These are phyloP conservation scores for Dendrolimus kikuchii DNA, from an alignment of 1,140 invertebrate genomes.

Conservation along the genomic window DNA sequence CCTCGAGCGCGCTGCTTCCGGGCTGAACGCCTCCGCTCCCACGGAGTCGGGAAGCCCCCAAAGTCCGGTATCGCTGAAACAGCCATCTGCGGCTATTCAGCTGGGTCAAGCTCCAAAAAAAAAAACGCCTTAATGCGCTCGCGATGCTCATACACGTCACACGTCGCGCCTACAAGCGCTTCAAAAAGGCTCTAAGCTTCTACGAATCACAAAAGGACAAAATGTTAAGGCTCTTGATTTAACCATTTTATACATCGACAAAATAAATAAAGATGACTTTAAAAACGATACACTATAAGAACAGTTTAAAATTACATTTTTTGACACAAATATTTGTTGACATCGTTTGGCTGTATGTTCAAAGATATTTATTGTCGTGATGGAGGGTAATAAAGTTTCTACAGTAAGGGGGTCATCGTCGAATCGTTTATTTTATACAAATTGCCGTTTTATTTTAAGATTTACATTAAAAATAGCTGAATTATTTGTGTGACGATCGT, in stretches of 20 bases:
- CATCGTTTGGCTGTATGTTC: conserved; percentile 22
- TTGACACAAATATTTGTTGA: conserved; percentile 49
- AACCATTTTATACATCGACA: neutral
- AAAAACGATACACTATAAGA: neutral
- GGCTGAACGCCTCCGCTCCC: too few species aligned
- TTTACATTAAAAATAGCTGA: conserved; percentile 15
- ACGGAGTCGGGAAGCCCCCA: too few species aligned
- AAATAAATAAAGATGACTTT: neutral
- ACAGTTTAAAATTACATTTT: conserved; percentile 6
- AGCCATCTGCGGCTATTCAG: too few species aligned
- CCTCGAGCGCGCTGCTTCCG: too few species aligned
- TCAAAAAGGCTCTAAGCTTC: neutral
- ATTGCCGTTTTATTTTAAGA: conserved; percentile 25
- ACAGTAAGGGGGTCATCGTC: conserved; percentile 43
- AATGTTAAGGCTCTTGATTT: neutral
- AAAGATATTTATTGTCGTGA: conserved; percentile 42
- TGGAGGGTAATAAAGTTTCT: conserved; percentile 41
- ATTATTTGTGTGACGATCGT: conserved; percentile 16
- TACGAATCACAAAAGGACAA: too few species aligned
- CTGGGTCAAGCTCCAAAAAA: too few species aligned
- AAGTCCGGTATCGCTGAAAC: too few species aligned
- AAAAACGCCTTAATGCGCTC: too few species aligned
- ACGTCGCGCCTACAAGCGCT: neutral
- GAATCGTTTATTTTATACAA: conserved; percentile 38
- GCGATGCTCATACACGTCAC: too few species aligned